Percentiles rank a stretch among this genome's conserved stretches.
phyloP scores from a whole-genome alignment of 2,797 vertebrate species.

The Characodon lateralis region DNA sequence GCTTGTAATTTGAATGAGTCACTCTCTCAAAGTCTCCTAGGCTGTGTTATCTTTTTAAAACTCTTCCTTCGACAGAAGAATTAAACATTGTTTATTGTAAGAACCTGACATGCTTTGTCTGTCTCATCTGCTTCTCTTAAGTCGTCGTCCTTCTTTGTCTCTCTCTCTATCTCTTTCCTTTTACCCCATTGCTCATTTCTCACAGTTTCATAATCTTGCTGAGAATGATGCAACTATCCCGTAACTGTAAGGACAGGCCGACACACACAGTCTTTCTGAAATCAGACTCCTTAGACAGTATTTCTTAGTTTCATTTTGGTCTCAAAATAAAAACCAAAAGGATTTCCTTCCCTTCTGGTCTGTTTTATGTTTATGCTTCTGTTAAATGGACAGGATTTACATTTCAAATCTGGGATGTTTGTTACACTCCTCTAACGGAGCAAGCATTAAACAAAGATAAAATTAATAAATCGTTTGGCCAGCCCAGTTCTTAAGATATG shows the following conservation, averaged over 20 bases:
- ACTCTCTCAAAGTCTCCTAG: constrained; percentile 6
- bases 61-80: constrained; percentile 26
- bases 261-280: constrained; percentile 11
- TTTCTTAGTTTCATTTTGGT: constrained; percentile 7
- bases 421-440: neutral
- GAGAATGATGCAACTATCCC: constrained; percentile 69
- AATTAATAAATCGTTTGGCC: neutral
- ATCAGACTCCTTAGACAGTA: constrained; percentile 22
- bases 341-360: neutral
- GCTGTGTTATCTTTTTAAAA: constrained; percentile 26
- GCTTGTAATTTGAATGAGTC: constrained; percentile 16
- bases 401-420: neutral
- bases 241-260: constrained; percentile 51
- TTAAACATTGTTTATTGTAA: constrained; percentile 26
- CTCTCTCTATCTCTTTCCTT: constrained; percentile 11
- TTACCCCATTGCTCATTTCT: constrained; percentile 46
- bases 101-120: constrained; percentile 24
- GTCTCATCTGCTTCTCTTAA: constrained; percentile 9
- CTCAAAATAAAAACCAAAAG: constrained; percentile 19
- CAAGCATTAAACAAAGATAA: neutral
- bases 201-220: constrained; percentile 57
- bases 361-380: neutral
- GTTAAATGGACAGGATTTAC: neutral
- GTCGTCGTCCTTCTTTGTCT: constrained; percentile 19
- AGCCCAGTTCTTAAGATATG: too few relatives aligned